Evolutionary conservation across 2,797 vertebrate species (phyloP).

Genomic region (Botia kubotai): DNA sequence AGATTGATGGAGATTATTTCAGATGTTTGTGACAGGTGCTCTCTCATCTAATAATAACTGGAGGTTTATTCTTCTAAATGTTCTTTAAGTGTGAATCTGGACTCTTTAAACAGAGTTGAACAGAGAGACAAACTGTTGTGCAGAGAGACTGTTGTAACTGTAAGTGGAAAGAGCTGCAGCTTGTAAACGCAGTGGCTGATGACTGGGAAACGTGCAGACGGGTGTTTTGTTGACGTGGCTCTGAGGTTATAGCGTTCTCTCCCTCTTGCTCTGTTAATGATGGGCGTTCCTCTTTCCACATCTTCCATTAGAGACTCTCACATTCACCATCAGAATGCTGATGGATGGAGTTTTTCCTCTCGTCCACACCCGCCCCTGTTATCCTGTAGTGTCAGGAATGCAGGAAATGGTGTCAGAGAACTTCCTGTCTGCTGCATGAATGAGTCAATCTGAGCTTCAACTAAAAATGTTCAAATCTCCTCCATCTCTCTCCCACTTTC

Average conservation of each 20-base stretch:
- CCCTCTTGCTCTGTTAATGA: not conserved
- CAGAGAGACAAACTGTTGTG: too few relatives aligned
- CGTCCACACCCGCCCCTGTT: constrained; percentile 58
- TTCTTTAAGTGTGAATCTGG: too few relatives aligned
- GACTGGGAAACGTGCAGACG: not conserved
- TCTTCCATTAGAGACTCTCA: constrained; percentile 4
- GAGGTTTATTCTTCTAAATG: too few relatives aligned
- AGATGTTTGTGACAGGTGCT: too few relatives aligned
- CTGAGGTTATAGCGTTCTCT: not conserved
- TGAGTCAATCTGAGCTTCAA: too few relatives aligned
- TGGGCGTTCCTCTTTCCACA: not conserved
- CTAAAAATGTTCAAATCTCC: constrained; percentile 32
- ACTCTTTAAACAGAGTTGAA: too few relatives aligned
- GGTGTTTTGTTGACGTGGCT: not conserved
- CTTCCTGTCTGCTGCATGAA: constrained; percentile 62
- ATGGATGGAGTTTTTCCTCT: constrained; percentile 62
- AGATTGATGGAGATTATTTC: too few relatives aligned
- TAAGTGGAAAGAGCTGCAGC: too few relatives aligned
- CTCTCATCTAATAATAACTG: too few relatives aligned
- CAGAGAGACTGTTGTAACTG: too few relatives aligned
- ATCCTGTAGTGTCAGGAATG: constrained; percentile 55
- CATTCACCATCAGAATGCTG: constrained; percentile 36
- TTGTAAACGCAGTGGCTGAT: too few relatives aligned
- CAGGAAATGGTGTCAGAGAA: constrained; percentile 62
- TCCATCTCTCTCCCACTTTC: too few relatives aligned